phyloP scores from a whole-genome alignment of 2,888 invertebrate genomes.

The Dione vanillae region DNA sequence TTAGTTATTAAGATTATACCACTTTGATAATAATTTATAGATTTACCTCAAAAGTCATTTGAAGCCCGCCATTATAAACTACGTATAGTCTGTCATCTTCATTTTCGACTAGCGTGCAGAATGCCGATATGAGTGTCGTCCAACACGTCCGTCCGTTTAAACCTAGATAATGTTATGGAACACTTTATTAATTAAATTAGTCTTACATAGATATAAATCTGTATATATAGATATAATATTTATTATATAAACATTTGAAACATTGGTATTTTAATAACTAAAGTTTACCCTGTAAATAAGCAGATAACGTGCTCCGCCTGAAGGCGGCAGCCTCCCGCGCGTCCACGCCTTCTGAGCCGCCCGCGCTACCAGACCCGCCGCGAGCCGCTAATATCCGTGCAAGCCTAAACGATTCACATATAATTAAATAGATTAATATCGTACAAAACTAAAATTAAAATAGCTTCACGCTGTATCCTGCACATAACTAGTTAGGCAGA shows the following conservation, averaged over 20 bases:
- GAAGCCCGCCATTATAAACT: slow-evolving; percentile 95
- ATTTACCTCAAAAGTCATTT: slow-evolving; percentile 89
- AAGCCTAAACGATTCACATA: slow-evolving; percentile 66
- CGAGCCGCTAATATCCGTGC: slow-evolving; percentile 95
- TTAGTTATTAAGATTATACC: no score
- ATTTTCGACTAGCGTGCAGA: slow-evolving; percentile 94
- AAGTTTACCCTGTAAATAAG: slow-evolving; percentile 89
- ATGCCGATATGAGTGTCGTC: slow-evolving; percentile 96
- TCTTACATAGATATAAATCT: background rate
- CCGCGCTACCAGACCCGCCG: slow-evolving; percentile 84
- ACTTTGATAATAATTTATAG: slow-evolving; percentile 60
- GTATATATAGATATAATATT: background rate
- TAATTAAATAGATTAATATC: no score
- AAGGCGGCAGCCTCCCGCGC: slow-evolving; percentile 92
- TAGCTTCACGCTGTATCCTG: no score
- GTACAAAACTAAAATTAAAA: no score
- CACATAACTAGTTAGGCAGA: no score
- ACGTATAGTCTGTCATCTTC: slow-evolving; percentile 95
- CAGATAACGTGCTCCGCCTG: slow-evolving; percentile 91
- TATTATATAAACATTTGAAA: background rate
- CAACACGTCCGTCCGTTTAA: slow-evolving; percentile 96
- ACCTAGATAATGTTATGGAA: slow-evolving; percentile 69
- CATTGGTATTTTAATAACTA: background rate
- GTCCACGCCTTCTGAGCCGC: slow-evolving; percentile 85
- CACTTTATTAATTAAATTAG: background rate